Percentiles rank a stretch among this genome's conserved stretches.
These are phyloP conservation scores for Norana najaformis DNA, from an alignment of 2,888 invertebrate genomes.

Conservation along the genomic window DNA sequence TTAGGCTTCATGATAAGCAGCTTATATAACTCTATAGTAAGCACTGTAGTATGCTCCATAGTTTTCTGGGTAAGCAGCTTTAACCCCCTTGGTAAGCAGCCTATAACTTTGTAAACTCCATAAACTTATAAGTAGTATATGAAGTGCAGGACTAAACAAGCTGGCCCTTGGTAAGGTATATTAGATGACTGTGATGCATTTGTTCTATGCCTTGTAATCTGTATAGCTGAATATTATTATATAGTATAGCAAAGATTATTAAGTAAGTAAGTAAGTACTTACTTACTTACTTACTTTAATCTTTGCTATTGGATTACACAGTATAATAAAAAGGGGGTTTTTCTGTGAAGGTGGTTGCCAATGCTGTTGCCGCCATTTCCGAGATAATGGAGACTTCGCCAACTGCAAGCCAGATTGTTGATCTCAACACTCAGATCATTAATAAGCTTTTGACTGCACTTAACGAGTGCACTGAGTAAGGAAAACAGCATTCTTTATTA, in stretches of 20 bases:
- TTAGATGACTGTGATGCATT: background rate
- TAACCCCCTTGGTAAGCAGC: no score
- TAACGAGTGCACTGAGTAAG: conserved; percentile 92
- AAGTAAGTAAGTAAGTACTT: background rate
- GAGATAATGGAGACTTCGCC: conserved; percentile 97
- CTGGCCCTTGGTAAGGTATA: background rate
- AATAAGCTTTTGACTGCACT: conserved; percentile 96
- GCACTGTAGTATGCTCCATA: no score
- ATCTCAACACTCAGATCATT: conserved; percentile 95
- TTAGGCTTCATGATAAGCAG: background rate
- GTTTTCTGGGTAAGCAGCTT: no score
- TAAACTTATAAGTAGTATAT: background rate
- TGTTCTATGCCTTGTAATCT: background rate
- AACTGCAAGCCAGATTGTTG: conserved; percentile 89
- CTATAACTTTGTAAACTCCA: background rate
- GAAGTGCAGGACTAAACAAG: background rate
- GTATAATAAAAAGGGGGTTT: background rate
- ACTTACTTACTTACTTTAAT: no score
- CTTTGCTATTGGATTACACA: background rate
- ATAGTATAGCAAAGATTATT: no score
- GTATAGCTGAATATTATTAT: no score
- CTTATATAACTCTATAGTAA: no score
- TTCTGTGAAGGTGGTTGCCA: conserved; percentile 73
- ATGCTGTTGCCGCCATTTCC: conserved; percentile 95
- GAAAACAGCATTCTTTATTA: background rate